phyloP scores from a whole-genome alignment of 1,140 invertebrate genomes.

The Trissolcus basalis region DNA sequence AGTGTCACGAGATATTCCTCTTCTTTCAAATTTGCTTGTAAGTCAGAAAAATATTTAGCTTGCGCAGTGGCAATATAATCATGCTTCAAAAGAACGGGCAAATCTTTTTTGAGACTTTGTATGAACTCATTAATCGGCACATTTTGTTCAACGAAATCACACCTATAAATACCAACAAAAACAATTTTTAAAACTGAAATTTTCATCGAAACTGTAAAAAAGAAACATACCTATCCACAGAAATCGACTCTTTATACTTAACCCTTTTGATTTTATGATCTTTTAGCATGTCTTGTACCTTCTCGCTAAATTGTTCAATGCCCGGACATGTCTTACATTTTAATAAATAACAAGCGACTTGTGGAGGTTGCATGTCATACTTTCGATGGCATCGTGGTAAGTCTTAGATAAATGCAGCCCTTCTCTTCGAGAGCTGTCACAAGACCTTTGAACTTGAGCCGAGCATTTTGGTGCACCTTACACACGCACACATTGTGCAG shows the following conservation, averaged over 20 bases:
- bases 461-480: too few relatives aligned
- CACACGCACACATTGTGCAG: too few relatives aligned
- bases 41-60: background rate
- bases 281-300: too few relatives aligned
- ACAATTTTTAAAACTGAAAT: background rate
- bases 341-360: conserved; percentile 6
- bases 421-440: conserved; percentile 2
- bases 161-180: conserved; percentile 12
- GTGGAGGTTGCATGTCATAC: conserved; percentile 4
- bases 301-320: background rate
- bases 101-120: conserved; percentile 6
- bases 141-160: conserved; percentile 8
- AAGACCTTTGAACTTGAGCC: conserved; percentile 2
- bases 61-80: conserved; percentile 18
- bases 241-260: conserved; percentile 19
- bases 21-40: conserved; percentile 8
- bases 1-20: conserved; percentile 17
- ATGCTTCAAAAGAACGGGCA: conserved; percentile 8
- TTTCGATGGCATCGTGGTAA: conserved; percentile 6
- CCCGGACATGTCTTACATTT: conserved; percentile 17
- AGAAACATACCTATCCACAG: conserved; percentile 13
- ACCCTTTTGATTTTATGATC: too few relatives aligned
- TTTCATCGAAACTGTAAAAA: background rate
- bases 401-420: background rate
- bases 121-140: conserved; percentile 6